A percentile compares a stretch with the other conserved stretches of the same genome.
Evolutionary conservation across 37 sponge, comb jelly and placozoan genomes (phyloP).

Genomic region (Oopsacas minuta): DNA sequence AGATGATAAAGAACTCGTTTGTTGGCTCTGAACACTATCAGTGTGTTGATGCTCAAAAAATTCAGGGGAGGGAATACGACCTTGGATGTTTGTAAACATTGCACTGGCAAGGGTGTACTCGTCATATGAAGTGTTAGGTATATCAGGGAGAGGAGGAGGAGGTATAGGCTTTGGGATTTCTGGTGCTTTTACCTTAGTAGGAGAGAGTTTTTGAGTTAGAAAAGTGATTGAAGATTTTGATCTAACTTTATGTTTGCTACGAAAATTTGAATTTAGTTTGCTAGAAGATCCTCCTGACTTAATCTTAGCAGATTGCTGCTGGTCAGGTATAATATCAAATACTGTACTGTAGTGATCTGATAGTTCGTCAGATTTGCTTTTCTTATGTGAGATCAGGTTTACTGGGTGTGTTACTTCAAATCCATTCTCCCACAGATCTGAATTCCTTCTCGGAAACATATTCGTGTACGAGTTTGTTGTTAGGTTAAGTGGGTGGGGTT

Average conservation of each 20-base stretch:
- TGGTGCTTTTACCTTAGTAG: not conserved
- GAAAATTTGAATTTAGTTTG: not conserved
- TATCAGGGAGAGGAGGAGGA: not conserved
- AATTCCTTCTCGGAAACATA: not conserved
- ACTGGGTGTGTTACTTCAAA: not conserved
- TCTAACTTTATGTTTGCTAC: not conserved
- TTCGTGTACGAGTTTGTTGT: not conserved
- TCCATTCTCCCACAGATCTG: not conserved
- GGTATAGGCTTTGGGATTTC: not conserved
- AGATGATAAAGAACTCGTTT: not conserved
- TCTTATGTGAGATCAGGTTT: slow-evolving; percentile 4
- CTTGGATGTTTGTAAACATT: not conserved
- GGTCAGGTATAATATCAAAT: not conserved
- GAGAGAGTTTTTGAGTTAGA: slow-evolving; percentile 6
- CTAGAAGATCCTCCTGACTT: not conserved
- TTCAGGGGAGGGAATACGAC: not conserved
- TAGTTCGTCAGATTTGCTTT: not conserved
- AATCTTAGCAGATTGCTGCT: not conserved
- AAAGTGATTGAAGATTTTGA: not conserved
- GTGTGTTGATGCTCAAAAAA: not conserved
- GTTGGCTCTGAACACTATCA: not conserved
- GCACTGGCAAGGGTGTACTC: not conserved
- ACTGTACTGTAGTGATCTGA: not conserved
- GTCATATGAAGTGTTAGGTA: not conserved
- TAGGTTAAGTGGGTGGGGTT: slow-evolving; percentile 3